Percentiles rank a stretch among this genome's conserved stretches.
phyloP scores from a whole-genome alignment of 2,888 invertebrate species.

The Melipona bicolor region DNA sequence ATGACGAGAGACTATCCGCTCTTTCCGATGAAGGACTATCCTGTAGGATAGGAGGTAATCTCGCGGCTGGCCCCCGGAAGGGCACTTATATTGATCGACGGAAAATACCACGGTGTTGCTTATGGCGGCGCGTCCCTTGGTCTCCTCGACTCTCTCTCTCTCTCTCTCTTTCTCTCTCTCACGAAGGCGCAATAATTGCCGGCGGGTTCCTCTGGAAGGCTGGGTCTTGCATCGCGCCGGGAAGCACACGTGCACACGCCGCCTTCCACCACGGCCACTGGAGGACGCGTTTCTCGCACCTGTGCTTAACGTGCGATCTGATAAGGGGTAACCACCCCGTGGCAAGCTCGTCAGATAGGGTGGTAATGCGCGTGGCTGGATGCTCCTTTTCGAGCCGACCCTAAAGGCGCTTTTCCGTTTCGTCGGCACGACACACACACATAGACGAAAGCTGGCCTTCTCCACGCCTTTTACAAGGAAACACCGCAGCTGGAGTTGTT shows the following conservation, averaged over 20 bases:
- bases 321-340: constrained; percentile 78
- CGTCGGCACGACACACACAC: constrained; percentile 57
- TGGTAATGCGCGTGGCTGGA: constrained; percentile 78
- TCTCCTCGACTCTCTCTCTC: background rate
- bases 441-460: background rate
- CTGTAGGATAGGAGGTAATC: constrained; percentile 29
- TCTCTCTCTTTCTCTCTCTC: too few relatives aligned
- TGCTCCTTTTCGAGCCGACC: constrained; percentile 78
- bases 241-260: background rate
- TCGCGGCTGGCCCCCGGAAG: constrained; percentile 28
- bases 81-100: constrained; percentile 53
- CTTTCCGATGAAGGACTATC: too few relatives aligned
- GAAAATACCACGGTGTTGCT: constrained; percentile 48
- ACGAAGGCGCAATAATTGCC: constrained; percentile 43
- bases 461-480: constrained; percentile 22
- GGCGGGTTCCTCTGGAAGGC: constrained; percentile 12
- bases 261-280: constrained; percentile 12
- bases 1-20: too few relatives aligned
- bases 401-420: constrained; percentile 77
- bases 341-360: constrained; percentile 73
- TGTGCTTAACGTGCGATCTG: constrained; percentile 77
- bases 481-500: constrained; percentile 21
- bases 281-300: constrained; percentile 70
- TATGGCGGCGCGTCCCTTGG: constrained; percentile 22
- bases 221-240: background rate